phyloP scores from a whole-genome alignment of 2,797 vertebrate genomes.

The Catostomus latipinnis region DNA sequence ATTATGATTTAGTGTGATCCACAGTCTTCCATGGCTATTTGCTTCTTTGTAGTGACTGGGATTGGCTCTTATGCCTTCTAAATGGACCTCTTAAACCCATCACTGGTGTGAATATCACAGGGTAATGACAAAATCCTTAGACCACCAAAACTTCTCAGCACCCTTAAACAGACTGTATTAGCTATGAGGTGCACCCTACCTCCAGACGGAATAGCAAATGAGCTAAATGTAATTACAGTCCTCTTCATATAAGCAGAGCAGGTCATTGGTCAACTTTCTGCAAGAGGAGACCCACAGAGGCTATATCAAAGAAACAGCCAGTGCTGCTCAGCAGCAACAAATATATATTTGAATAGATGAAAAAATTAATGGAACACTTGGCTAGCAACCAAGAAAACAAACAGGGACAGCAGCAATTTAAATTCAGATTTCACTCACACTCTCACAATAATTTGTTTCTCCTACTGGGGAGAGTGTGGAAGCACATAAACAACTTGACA shows the following conservation, averaged over 20 bases:
- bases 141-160: conserved; percentile 25
- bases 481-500: conserved; percentile 47
- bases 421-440: background rate
- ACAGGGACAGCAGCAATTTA: too few species aligned
- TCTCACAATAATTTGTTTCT: conserved; percentile 26
- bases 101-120: background rate
- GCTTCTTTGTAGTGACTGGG: background rate
- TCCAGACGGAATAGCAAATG: conserved; percentile 55
- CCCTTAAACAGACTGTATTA: conserved; percentile 13
- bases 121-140: conserved; percentile 34
- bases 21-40: background rate
- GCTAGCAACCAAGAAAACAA: conserved; percentile 36
- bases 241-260: conserved; percentile 26
- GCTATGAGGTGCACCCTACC: conserved; percentile 26
- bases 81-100: conserved; percentile 9
- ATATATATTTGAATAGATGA: conserved; percentile 36
- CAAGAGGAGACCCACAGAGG: conserved; percentile 9
- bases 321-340: background rate
- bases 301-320: background rate
- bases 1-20: conserved; percentile 5
- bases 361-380: conserved; percentile 35
- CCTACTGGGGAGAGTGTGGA: conserved; percentile 16
- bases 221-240: conserved; percentile 57
- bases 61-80: conserved; percentile 10
- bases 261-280: conserved; percentile 38